Evolutionary conservation across 2,113 vertebrate species (phyloP), one percentile per base, ranked within the genome.

Genomic region (Sturnira hondurensis): DNA sequence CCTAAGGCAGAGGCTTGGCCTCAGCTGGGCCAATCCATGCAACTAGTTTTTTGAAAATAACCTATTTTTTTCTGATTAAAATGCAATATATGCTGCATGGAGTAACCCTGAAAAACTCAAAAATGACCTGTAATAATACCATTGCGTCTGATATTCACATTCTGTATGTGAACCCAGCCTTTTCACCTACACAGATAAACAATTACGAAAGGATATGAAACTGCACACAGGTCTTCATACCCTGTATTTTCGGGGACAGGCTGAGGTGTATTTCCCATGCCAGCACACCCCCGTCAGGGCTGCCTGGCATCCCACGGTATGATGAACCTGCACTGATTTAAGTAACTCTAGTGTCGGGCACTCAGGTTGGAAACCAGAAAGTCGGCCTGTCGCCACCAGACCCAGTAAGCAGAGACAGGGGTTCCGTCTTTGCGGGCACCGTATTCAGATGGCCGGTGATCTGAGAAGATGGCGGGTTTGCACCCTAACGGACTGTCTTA

Each of bases 51-150:
- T 43, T 41, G 43, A 68, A 90, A 95, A 90, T 38, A 58, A 58
- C 15, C 9, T 47, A 50, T 31, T 12, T 61, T 68, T 71, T 86
- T 67, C n/a, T 74, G 56, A 31, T 89, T 90, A 41, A 73, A 73
- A 86, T 65, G 58, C 50, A 65, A 89, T 16, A 38, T 47, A 33
- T 56, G 26, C 74, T 43, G 61, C 26, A 45, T 68, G 71, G 67
- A 95, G 36, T 81, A 97, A 92, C 92, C 54, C 5, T 45, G 26
- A 71, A 85, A 80, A 95, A 47, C 38, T 71, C 22, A 78, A 85
- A 63, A 70, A 43, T n/a, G 17, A 74, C 19, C 70, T 54, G 74
- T 11, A 56, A 41, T 33, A 41, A 41, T 41, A 41, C n/a, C 5
- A 1, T 54, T 36, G 43, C 12, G 41, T 47, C 43, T 76, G 63